Evolutionary conservation across 2,113 vertebrate genomes (phyloP).

Genomic region (Eonycteris spelaea): DNA sequence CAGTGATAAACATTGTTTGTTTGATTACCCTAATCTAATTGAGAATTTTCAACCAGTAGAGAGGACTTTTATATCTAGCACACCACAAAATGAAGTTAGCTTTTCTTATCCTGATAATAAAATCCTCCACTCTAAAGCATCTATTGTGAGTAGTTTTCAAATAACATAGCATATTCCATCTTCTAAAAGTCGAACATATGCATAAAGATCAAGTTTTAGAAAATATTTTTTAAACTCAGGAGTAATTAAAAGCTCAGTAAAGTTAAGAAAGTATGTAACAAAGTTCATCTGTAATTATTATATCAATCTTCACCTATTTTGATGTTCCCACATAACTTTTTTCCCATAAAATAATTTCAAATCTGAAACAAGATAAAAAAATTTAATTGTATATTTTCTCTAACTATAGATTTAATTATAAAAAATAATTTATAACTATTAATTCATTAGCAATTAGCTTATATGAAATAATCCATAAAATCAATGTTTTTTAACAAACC

Average conservation of each 20-base stretch:
- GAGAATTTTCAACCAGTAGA: not conserved
- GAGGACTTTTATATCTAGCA: not conserved
- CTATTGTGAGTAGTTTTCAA: not conserved
- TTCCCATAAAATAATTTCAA: slow-evolving; percentile 16
- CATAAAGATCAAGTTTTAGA: not conserved
- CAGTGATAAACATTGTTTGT: not conserved
- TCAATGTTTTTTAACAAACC: slow-evolving; percentile 33
- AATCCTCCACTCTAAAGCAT: not conserved
- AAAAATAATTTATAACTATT: slow-evolving; percentile 14
- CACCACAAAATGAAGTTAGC: not conserved
- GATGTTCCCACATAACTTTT: not conserved
- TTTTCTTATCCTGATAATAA: not conserved
- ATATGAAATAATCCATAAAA: slow-evolving; percentile 41
- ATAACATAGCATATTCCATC: not conserved
- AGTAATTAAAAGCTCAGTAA: not conserved
- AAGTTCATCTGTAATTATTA: not conserved
- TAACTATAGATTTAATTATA: not conserved
- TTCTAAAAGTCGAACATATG: not conserved
- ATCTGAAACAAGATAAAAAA: slow-evolving; percentile 30
- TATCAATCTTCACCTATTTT: not conserved
- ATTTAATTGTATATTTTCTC: not conserved
- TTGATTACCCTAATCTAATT: not conserved
- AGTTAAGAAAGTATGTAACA: not conserved
- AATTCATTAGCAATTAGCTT: not conserved
- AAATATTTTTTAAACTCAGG: slow-evolving; percentile 3